Percentiles rank a stretch among this genome's conserved stretches.
Conservation (phyloP, 2,797 vertebrate species). For the Platalea minor region DNA sequence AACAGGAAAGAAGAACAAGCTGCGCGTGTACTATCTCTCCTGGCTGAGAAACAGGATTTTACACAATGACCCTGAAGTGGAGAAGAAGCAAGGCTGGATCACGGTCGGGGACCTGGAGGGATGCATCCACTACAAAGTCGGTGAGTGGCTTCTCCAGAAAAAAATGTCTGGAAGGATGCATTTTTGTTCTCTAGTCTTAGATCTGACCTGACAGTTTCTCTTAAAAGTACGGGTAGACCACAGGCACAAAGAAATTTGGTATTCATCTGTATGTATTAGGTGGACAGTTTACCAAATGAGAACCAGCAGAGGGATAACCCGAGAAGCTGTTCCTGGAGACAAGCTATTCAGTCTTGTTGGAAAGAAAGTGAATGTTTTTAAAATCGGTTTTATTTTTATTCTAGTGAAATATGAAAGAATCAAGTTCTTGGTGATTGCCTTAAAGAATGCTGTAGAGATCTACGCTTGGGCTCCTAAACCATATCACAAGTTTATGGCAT, state of each 20-base stretch:
- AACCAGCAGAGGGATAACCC: neutral
- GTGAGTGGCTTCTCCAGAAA: constrained; percentile 72
- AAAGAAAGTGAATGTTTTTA: neutral
- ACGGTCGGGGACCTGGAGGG: constrained; percentile 96
- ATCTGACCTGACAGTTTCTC: neutral
- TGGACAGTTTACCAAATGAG: neutral
- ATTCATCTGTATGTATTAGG: neutral
- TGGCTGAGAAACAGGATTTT: constrained; percentile 97
- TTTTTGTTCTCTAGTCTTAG: neutral
- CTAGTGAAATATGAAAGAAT: constrained; percentile 98
- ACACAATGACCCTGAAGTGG: constrained; percentile 98
- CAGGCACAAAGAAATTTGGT: neutral
- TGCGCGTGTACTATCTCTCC: constrained; percentile 96
- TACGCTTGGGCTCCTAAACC: constrained; percentile 99
- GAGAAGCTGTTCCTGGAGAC: neutral
- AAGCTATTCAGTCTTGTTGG: neutral
- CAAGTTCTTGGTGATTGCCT: constrained; percentile 97
- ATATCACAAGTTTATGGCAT: constrained; percentile 99
- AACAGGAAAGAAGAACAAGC: constrained; percentile 96
- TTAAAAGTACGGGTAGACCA: neutral
- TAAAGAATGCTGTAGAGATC: constrained; percentile 98
- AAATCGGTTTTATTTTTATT: constrained; percentile 46
- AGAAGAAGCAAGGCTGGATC: constrained; percentile 98
- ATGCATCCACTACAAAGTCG: constrained; percentile 98
- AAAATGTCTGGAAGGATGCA: neutral